Base-by-base conservation (phyloP, 2,113 vertebrate species). In the Nyctereutes procyonoides region DNA sequence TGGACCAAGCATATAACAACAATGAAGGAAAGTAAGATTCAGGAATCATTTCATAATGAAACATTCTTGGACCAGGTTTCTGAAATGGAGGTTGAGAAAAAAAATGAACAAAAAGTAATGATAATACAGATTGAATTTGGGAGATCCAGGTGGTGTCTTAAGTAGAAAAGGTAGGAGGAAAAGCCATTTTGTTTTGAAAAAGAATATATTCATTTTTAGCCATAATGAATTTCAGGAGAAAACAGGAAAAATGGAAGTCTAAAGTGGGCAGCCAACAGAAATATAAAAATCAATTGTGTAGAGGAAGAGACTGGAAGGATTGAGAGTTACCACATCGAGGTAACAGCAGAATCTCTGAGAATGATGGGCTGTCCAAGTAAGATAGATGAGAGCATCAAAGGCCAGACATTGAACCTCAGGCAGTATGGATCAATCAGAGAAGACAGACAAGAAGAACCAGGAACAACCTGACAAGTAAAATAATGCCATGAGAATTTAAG, bases 131-230 rank as follows among this genome's bases (percentile, higher is more conserved):
- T 71, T 86, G 67, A 94, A 88, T 22, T 77, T 93, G 28, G 22
- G 14, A 93, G 48, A 63, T 87, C 55, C 71, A 26, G 35, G 6
- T 55, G 3, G 22, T 82, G 2, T 73, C 35, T 91, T n/a, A 65
- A 73, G 7, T 63, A 69, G 48, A 86, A 82, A 76, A 90, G 15
- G 28, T 89, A 74, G 8, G 16, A 80, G 1, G 28, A 90, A 94
- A 95, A 83, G 3, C 15, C 20, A 17, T 58, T 90, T 96, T 67
- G 28, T 92, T 96, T 96, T 89, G 62, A 85, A 91, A 93, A 88
- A 62, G 13, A 24, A 53, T 74, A 76, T 5, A n/a, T 76, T 80
- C 81, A 35, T 80, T 83, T 69, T 83, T 73, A 48, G 15, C 24
- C n/a, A 58, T 80, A 56, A 22, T 83, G 28, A 74, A 92, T 96